These are phyloP conservation scores for Mamestra brassicae DNA, from an alignment of 2,888 invertebrate species.

Conservation along the genomic window DNA sequence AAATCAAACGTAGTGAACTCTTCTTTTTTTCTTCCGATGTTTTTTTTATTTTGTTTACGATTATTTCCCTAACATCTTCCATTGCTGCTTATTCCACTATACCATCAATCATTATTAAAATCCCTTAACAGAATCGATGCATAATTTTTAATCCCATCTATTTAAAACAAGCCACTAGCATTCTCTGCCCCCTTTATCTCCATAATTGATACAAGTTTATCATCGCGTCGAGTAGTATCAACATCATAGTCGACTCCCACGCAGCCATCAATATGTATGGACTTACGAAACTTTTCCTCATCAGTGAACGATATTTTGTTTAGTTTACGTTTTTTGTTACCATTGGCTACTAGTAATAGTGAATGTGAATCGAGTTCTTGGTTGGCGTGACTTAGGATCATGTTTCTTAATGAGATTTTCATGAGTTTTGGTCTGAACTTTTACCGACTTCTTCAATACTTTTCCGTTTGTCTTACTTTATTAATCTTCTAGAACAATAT, in stretches of 20 bases:
- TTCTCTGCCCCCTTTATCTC: conserved; percentile 25
- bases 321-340: conserved; percentile 35
- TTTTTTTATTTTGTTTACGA: too few relatives aligned
- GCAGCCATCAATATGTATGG: conserved; percentile 44
- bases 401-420: not conserved
- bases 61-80: too few relatives aligned
- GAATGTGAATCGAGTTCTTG: conserved; percentile 19
- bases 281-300: conserved; percentile 53
- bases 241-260: conserved; percentile 44
- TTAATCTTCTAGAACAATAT: too few relatives aligned
- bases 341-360: conserved; percentile 5
- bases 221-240: conserved; percentile 29
- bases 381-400: not conserved
- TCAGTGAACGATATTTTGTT: conserved; percentile 61
- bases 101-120: conserved; percentile 16
- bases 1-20: too few relatives aligned
- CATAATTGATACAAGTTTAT: conserved; percentile 52
- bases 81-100: too few relatives aligned
- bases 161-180: conserved; percentile 23
- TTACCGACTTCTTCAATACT: not conserved
- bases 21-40: too few relatives aligned
- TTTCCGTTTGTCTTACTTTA: too few relatives aligned
- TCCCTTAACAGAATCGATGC: not conserved
- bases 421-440: not conserved
- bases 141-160: conserved; percentile 9